Percentiles rank a stretch among this genome's conserved stretches.
These are phyloP conservation scores for Denticeps clupeoides DNA, from an alignment of 2,797 vertebrate species.

Conservation along the genomic window DNA sequence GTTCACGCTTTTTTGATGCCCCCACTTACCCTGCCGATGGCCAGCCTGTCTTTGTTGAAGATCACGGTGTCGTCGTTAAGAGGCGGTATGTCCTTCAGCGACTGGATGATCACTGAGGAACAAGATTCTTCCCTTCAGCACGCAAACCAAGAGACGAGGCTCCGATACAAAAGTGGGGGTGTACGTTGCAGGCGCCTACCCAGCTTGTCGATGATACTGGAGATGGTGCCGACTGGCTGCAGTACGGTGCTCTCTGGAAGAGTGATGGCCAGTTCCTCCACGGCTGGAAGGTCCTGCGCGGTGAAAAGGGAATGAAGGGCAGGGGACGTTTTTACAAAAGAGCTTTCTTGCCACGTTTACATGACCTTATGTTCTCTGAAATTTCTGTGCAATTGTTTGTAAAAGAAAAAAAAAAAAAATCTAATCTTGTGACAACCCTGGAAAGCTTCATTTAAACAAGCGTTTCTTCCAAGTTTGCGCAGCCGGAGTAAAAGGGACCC, in stretches of 20 bases:
- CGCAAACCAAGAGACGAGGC: background rate
- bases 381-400: too few relatives aligned
- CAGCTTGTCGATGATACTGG: constrained; percentile 75
- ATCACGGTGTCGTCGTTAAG: constrained; percentile 83
- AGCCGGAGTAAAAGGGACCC: too few relatives aligned
- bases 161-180: background rate
- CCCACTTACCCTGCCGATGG: constrained; percentile 79
- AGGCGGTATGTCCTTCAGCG: constrained; percentile 67
- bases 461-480: too few relatives aligned
- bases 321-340: background rate
- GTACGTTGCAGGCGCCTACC: constrained; percentile 64
- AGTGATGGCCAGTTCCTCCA: constrained; percentile 65
- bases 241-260: constrained; percentile 72
- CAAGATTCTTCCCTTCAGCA: too few relatives aligned
- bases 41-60: constrained; percentile 70
- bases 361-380: too few relatives aligned
- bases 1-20: too few relatives aligned
- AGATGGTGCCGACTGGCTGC: constrained; percentile 70
- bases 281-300: constrained; percentile 68
- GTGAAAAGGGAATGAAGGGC: background rate
- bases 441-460: too few relatives aligned
- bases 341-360: too few relatives aligned
- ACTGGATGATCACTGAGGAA: constrained; percentile 80
- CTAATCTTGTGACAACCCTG: too few relatives aligned
- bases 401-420: too few relatives aligned